A percentile compares a stretch with the other conserved stretches of the same genome.
Evolutionary conservation across 1,140 invertebrate species (phyloP).

Genomic region (Bradysia coprophila): DNA sequence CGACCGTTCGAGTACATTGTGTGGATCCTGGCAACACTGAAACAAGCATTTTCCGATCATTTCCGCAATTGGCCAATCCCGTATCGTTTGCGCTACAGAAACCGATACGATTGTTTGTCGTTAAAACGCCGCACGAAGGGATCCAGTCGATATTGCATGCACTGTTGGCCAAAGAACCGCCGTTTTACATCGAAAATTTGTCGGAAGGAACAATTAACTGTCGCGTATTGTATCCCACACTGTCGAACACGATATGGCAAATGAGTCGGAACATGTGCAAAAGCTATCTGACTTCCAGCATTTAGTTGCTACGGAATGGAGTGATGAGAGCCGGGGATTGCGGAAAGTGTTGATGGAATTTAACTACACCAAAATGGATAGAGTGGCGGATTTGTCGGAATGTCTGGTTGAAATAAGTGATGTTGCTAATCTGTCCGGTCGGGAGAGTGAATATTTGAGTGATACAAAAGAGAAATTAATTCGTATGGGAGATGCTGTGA

Average conservation of each 20-base stretch:
- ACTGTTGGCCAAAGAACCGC: slow-evolving; percentile 15
- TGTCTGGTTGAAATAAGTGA: background rate
- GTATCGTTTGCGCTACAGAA: slow-evolving; percentile 16
- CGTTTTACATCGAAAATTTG: slow-evolving; percentile 12
- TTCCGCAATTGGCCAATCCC: slow-evolving; percentile 14
- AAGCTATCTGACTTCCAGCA: background rate
- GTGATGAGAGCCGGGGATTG: background rate
- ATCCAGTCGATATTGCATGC: slow-evolving; percentile 18
- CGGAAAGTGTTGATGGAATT: slow-evolving; percentile 2
- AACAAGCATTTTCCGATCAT: slow-evolving; percentile 19
- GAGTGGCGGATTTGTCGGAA: slow-evolving; percentile 1
- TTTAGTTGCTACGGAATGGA: background rate
- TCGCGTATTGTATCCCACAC: slow-evolving; percentile 7
- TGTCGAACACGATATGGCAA: background rate
- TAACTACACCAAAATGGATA: background rate
- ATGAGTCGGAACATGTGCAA: background rate
- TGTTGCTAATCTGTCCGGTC: background rate
- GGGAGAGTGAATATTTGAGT: background rate
- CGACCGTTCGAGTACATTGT: slow-evolving; percentile 17
- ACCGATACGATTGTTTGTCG: slow-evolving; percentile 15
- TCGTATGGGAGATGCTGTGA: slow-evolving; percentile 13
- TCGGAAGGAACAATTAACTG: slow-evolving; percentile 10
- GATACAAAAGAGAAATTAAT: slow-evolving; percentile 2
- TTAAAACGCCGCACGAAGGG: slow-evolving; percentile 19
- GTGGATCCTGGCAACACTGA: slow-evolving; percentile 25